A percentile compares a stretch with the other conserved stretches of the same genome.
Conservation (phyloP, 1,140 invertebrate species). For the Scaptomyza pallida region DNA sequence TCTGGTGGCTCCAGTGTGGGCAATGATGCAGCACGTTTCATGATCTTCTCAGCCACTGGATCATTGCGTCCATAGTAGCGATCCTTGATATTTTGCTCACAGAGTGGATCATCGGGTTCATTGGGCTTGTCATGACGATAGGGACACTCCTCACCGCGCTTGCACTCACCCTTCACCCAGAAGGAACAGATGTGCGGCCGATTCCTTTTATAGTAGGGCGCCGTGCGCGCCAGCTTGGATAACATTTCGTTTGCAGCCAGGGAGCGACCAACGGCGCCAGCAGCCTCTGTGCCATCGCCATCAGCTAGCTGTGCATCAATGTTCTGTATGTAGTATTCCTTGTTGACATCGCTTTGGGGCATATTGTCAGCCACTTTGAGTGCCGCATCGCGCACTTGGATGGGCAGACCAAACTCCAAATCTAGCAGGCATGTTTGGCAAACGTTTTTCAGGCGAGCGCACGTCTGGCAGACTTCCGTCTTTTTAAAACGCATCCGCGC, state of each 20-base stretch:
- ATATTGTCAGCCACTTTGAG: conserved; percentile 97
- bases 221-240: conserved; percentile 96
- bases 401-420: conserved; percentile 97
- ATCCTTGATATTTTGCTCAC: conserved; percentile 99
- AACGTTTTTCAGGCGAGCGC: conserved; percentile 98
- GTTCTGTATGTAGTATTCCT: conserved; percentile 99
- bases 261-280: conserved; percentile 89
- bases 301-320: conserved; percentile 88
- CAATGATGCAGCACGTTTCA: conserved; percentile 96
- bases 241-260: conserved; percentile 94
- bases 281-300: conserved; percentile 87
- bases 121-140: conserved; percentile 99
- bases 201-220: conserved; percentile 99
- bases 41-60: conserved; percentile 98
- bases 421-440: conserved; percentile 99
- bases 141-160: conserved; percentile 99
- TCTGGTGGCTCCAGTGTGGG: conserved; percentile 97
- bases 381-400: conserved; percentile 97
- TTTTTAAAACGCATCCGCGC: conserved; percentile 99
- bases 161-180: conserved; percentile 99
- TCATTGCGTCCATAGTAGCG: conserved; percentile 99
- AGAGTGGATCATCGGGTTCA: conserved; percentile 99
- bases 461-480: conserved; percentile 99
- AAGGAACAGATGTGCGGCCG: conserved; percentile 99
- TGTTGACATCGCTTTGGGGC: conserved; percentile 99